Evolutionary conservation across 2,113 vertebrate genomes (phyloP).

Genomic region (Galemys pyrenaicus): DNA sequence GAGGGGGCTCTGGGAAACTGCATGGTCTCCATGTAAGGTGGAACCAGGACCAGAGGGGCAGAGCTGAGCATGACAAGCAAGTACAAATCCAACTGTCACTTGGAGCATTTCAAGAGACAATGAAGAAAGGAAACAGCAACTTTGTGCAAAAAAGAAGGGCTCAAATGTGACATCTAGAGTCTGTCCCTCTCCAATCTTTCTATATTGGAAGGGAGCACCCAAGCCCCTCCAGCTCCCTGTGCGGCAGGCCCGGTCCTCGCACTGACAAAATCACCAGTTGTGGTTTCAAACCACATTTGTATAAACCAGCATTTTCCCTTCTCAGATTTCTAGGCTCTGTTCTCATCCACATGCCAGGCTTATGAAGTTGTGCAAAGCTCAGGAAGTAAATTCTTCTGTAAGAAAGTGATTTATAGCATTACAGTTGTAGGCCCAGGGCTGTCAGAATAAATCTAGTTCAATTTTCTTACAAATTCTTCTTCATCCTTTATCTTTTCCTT

Average conservation of each 20-base stretch:
- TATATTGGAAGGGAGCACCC: background rate
- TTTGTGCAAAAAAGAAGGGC: background rate
- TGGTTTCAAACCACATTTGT: constrained; percentile 59
- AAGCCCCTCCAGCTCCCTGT: background rate
- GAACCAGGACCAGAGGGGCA: background rate
- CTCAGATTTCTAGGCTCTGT: constrained; percentile 39
- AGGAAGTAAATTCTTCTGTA: constrained; percentile 54
- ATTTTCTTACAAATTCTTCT: constrained; percentile 1
- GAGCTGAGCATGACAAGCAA: background rate
- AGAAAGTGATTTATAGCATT: constrained; percentile 40
- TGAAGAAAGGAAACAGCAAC: background rate
- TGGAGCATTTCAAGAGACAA: background rate
- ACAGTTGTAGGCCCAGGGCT: background rate
- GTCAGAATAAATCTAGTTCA: constrained; percentile 50
- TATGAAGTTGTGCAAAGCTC: constrained; percentile 35
- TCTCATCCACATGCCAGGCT: constrained; percentile 27
- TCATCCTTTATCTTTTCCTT: background rate
- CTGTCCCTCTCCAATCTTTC: background rate
- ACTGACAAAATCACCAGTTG: constrained; percentile 14
- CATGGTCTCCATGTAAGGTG: background rate
- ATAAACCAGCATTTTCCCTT: constrained; percentile 24
- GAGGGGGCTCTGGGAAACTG: too few species aligned
- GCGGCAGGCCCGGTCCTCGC: background rate
- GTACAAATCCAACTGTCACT: background rate
- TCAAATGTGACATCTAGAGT: background rate